Evolutionary conservation across 2,797 vertebrate genomes (phyloP).

Genomic region (Paedocypris micromegethes): DNA sequence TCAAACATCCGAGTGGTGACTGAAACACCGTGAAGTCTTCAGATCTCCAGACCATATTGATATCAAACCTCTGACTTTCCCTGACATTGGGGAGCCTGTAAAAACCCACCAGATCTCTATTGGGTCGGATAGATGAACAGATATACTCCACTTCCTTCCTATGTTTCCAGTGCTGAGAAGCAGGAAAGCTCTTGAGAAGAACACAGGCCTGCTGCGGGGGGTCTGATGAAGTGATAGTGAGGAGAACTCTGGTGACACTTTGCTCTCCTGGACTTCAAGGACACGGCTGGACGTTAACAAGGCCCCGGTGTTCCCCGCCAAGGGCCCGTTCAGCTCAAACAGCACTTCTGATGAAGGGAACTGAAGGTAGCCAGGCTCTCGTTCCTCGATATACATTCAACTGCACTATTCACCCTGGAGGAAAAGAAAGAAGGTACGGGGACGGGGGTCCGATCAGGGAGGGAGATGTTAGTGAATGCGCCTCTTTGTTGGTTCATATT

Average conservation of each 20-base stretch:
- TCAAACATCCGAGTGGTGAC: slow-evolving; percentile 7
- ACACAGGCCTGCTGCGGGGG: slow-evolving; percentile 35
- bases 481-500: slow-evolving; percentile 74
- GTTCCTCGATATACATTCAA: slow-evolving; percentile 12
- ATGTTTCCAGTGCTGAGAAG: slow-evolving; percentile 22
- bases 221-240: slow-evolving; percentile 36
- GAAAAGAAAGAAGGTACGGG: slow-evolving; percentile 38
- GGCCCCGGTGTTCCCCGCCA: slow-evolving; percentile 11
- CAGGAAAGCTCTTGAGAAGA: slow-evolving; percentile 33
- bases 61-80: slow-evolving; percentile 22
- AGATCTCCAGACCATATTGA: slow-evolving; percentile 17
- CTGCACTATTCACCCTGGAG: slow-evolving; percentile 6
- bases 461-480: slow-evolving; percentile 62
- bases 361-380: slow-evolving; percentile 4
- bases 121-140: slow-evolving; percentile 10
- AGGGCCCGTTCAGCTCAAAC: slow-evolving; percentile 1
- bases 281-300: slow-evolving; percentile 30
- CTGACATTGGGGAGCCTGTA: slow-evolving; percentile 21
- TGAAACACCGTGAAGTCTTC: slow-evolving; percentile 14
- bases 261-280: slow-evolving; percentile 20
- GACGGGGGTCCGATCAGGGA: slow-evolving; percentile 43
- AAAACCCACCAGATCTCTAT: slow-evolving; percentile 21
- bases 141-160: slow-evolving; percentile 19
- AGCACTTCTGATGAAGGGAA: slow-evolving; percentile 6
- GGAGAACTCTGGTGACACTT: slow-evolving; percentile 27